Percentiles rank a stretch among this genome's conserved stretches.
These are phyloP conservation scores for Chelonus formosanus DNA, from an alignment of 2,888 invertebrate species.

Conservation along the genomic window DNA sequence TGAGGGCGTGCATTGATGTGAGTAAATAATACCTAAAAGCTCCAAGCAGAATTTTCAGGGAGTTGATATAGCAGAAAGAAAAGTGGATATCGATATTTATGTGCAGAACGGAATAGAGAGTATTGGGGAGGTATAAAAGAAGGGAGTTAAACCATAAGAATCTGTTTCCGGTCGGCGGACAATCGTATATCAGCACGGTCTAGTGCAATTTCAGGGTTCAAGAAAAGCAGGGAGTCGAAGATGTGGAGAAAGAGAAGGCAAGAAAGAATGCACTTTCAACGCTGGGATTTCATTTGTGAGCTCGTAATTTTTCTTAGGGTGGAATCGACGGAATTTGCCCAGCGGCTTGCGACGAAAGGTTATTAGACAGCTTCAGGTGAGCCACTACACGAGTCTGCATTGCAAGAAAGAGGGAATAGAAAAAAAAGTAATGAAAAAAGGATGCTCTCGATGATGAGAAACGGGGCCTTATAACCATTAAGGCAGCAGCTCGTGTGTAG, in stretches of 20 bases:
- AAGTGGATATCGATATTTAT: constrained; percentile 34
- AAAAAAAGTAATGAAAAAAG: constrained; percentile 11
- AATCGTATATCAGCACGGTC: constrained; percentile 32
- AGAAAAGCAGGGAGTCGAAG: constrained; percentile 11
- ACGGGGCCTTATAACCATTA: constrained; percentile 30
- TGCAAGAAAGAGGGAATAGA: constrained; percentile 14
- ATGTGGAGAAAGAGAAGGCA: not conserved
- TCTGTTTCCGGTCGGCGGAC: constrained; percentile 32
- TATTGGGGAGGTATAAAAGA: constrained; percentile 17
- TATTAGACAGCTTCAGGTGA: constrained; percentile 36
- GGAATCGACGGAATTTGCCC: constrained; percentile 35
- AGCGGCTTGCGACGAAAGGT: constrained; percentile 34
- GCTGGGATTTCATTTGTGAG: constrained; percentile 36
- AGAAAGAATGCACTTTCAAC: constrained; percentile 13
- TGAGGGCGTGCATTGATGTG: not conserved
- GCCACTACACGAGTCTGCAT: constrained; percentile 11
- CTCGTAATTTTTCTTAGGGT: constrained; percentile 34
- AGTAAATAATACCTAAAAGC: too few species aligned
- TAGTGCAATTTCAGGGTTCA: constrained; percentile 27
- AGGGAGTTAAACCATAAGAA: constrained; percentile 32
- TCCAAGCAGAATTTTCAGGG: too few species aligned
- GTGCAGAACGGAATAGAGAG: constrained; percentile 10
- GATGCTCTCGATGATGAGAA: constrained; percentile 33
- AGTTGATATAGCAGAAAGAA: constrained; percentile 18
- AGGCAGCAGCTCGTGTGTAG: constrained; percentile 22